phyloP scores from a whole-genome alignment of 1,140 invertebrate genomes.

The Pogonomyrmex californicus region DNA sequence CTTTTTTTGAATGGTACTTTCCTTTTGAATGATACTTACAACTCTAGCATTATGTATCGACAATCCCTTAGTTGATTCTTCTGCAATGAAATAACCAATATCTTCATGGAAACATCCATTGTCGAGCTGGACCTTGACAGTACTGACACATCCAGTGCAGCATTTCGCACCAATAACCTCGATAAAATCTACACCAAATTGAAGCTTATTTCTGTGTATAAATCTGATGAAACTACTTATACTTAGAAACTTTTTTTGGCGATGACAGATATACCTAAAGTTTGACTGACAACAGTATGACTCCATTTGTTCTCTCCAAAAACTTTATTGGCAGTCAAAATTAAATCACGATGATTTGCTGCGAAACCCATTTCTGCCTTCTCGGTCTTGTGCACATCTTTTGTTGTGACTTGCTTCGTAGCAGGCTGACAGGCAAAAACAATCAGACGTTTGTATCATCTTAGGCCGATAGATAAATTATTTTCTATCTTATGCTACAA shows the following conservation, averaged over 20 bases:
- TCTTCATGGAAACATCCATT: constrained; percentile 80
- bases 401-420: neutral
- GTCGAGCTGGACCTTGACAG: constrained; percentile 67
- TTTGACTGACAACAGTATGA: constrained; percentile 77
- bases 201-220: neutral
- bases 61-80: constrained; percentile 74
- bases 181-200: constrained; percentile 54
- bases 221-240: neutral
- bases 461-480: neutral
- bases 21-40: constrained; percentile 60
- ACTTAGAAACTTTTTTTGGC: neutral
- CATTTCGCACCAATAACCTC: constrained; percentile 59
- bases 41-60: constrained; percentile 75
- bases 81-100: constrained; percentile 74
- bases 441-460: neutral
- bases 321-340: constrained; percentile 73
- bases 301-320: constrained; percentile 79
- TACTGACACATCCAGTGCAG: constrained; percentile 46
- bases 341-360: constrained; percentile 65
- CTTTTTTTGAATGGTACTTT: neutral
- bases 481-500: neutral
- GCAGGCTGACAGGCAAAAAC: constrained; percentile 37
- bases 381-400: neutral
- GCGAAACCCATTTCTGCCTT: constrained; percentile 16
- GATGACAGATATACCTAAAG: constrained; percentile 70